Conservation (phyloP, 2,113 vertebrate genomes). For the Vulpes lagopus region DNA sequence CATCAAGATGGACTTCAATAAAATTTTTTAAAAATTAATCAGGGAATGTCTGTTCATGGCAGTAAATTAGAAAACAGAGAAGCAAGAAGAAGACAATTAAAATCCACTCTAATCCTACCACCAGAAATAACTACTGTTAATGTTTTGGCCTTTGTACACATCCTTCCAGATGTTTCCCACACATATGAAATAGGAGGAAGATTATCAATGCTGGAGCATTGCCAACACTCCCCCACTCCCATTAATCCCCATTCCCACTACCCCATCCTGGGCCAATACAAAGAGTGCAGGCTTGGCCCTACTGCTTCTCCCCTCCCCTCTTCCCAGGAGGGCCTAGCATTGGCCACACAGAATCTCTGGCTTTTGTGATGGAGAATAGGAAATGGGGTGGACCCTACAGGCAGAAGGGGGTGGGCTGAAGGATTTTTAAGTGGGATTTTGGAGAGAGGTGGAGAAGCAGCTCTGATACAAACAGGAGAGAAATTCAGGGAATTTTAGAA, state of each 20-base stretch:
- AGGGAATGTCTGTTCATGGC: constrained; percentile 25
- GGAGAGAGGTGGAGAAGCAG: neutral
- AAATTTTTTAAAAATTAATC: constrained; percentile 45
- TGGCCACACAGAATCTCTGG: neutral
- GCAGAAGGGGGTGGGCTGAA: neutral
- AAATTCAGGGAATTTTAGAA: neutral
- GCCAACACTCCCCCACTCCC: too few species aligned
- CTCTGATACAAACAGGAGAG: neutral
- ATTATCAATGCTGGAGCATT: too few species aligned
- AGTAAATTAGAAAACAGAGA: constrained; percentile 60
- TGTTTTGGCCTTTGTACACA: neutral
- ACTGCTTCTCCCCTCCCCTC: neutral
- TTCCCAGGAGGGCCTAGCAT: neutral
- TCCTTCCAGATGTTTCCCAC: neutral
- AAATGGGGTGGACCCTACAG: neutral
- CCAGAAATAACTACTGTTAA: constrained; percentile 36
- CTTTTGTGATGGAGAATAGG: neutral
- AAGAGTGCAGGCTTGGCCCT: neutral
- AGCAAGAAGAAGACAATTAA: constrained; percentile 55
- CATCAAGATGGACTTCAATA: constrained; percentile 57
- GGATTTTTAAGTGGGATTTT: neutral
- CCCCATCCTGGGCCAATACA: neutral
- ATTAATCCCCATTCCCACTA: too few species aligned
- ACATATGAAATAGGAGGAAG: neutral
- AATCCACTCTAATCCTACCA: constrained; percentile 29